Evolutionary conservation across 2,113 vertebrate genomes (phyloP).

Genomic region (Tragelaphus strepsiceros): DNA sequence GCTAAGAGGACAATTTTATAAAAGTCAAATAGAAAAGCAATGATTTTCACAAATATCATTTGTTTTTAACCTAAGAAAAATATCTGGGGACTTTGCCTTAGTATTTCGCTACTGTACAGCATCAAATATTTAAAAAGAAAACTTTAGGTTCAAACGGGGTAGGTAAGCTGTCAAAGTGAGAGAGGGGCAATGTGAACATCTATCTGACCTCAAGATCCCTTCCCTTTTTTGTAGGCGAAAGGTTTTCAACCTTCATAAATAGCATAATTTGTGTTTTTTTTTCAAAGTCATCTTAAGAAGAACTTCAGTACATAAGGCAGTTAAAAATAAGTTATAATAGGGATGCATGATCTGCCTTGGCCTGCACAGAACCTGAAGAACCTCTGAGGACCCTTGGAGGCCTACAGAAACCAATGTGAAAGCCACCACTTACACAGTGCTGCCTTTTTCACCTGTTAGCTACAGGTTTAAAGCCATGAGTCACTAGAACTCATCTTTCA

Average conservation of each 20-base stretch:
- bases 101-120: background rate
- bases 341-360: background rate
- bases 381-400: background rate
- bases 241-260: background rate
- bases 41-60: conserved; percentile 19
- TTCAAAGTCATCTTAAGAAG: background rate
- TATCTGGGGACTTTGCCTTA: background rate
- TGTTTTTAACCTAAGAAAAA: conserved; percentile 13
- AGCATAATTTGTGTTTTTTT: background rate
- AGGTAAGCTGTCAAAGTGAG: background rate
- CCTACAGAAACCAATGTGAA: background rate
- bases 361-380: background rate
- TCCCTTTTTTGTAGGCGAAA: background rate
- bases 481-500: background rate
- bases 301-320: background rate
- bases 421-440: background rate
- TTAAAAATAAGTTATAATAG: background rate
- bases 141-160: background rate
- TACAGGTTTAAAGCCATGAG: background rate
- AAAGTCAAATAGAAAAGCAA: conserved; percentile 22
- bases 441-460: background rate
- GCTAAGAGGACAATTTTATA: background rate
- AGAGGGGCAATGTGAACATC: background rate
- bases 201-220: background rate
- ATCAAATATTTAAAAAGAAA: conserved; percentile 30